Evolutionary conservation across 2,888 invertebrate genomes (phyloP).

Genomic region (Nycteola revayana): DNA sequence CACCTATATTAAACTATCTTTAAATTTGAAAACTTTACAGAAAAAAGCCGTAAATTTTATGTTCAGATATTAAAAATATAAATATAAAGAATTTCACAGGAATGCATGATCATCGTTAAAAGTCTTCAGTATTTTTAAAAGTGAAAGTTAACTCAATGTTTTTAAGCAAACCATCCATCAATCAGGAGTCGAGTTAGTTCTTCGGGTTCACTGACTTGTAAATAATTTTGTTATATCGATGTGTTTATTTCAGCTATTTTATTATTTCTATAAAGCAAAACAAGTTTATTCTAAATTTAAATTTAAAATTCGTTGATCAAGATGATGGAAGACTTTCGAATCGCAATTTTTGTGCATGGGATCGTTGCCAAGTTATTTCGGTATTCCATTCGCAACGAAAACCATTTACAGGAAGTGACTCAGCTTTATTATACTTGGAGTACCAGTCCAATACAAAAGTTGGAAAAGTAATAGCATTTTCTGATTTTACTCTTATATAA

Average conservation of each 20-base stretch:
- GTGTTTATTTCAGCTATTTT: constrained; percentile 11
- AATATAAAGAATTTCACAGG: too few relatives aligned
- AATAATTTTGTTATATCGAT: constrained; percentile 14
- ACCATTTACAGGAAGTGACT: too few relatives aligned
- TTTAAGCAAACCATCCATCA: constrained; percentile 15
- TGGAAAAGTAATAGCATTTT: too few relatives aligned
- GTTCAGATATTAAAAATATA: too few relatives aligned
- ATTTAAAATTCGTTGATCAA: constrained; percentile 15
- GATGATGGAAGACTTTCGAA: constrained; percentile 18
- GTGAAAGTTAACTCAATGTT: constrained; percentile 10
- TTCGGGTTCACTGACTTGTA: constrained; percentile 23
- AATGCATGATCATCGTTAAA: constrained; percentile 5
- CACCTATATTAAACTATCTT: too few relatives aligned
- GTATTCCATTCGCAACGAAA: constrained; percentile 5
- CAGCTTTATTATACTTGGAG: too few relatives aligned
- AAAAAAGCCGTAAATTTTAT: too few relatives aligned
- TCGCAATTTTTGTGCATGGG: not conserved
- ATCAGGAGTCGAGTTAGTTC: constrained; percentile 21
- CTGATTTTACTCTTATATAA: too few relatives aligned
- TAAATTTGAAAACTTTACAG: too few relatives aligned
- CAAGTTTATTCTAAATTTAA: constrained; percentile 15
- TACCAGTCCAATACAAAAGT: too few relatives aligned
- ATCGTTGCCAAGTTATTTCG: constrained; percentile 12
- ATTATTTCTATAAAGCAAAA: constrained; percentile 14
- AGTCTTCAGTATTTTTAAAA: constrained; percentile 11